phyloP scores from a whole-genome alignment of 1,140 invertebrate genomes.

The Drosophila micromelanica region DNA sequence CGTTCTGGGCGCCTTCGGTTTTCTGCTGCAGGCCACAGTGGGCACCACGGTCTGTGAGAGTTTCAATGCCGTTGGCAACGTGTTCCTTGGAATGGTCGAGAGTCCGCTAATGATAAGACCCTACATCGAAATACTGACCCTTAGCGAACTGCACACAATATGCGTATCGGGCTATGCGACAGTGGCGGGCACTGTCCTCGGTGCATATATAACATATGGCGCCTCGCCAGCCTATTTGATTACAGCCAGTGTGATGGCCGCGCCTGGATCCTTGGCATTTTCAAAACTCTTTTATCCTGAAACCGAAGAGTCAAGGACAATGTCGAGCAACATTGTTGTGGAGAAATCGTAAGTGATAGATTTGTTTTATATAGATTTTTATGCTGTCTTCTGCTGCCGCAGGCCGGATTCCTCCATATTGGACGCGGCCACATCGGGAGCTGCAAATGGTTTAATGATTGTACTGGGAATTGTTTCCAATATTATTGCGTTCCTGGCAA shows the following conservation, averaged over 20 bases:
- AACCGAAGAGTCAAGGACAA: conserved; percentile 89
- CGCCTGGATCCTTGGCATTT: conserved; percentile 93
- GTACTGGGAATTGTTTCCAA: conserved; percentile 95
- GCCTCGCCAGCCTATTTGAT: conserved; percentile 91
- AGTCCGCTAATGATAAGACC: conserved; percentile 93
- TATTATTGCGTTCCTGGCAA: conserved; percentile 94
- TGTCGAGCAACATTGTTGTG: conserved; percentile 87
- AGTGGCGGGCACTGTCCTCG: conserved; percentile 95
- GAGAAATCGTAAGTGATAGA: conserved; percentile 86
- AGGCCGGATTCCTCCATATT: conserved; percentile 92
- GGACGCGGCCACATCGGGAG: conserved; percentile 94
- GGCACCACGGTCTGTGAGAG: conserved; percentile 96
- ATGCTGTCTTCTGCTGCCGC: too few relatives aligned
- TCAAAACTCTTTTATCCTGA: conserved; percentile 96
- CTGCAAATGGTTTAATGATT: conserved; percentile 90
- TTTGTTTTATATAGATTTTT: too few relatives aligned
- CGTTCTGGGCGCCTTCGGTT: conserved; percentile 91
- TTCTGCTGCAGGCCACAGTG: conserved; percentile 88
- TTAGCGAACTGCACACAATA: conserved; percentile 95
- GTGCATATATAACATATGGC: conserved; percentile 95
- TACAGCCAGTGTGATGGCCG: conserved; percentile 96
- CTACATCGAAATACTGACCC: conserved; percentile 90
- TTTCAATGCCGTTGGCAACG: conserved; percentile 93
- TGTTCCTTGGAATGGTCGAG: conserved; percentile 95
- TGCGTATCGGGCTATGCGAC: conserved; percentile 97